Evolutionary conservation across 2,113 vertebrate species (phyloP).

Genomic region (Fregata magnificens): DNA sequence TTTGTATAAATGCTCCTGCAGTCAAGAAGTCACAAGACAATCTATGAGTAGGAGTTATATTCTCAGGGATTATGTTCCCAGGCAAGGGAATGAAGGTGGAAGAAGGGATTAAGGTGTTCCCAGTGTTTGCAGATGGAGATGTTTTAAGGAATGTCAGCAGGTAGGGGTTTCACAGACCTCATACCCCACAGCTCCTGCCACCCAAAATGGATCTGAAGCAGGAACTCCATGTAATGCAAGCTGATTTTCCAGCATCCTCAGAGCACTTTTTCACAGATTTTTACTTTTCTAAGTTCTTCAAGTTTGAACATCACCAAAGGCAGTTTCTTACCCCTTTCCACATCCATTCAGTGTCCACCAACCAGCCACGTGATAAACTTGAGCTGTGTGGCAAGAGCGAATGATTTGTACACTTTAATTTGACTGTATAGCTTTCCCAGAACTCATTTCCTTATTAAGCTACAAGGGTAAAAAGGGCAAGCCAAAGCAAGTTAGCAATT

Average conservation of each 20-base stretch:
- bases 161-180: neutral
- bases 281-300: neutral
- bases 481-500: neutral
- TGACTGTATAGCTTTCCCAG: constrained; percentile 3
- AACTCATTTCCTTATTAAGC: constrained; percentile 7
- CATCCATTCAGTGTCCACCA: neutral
- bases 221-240: neutral
- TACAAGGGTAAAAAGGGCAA: constrained; percentile 8
- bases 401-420: constrained; percentile 42
- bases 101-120: neutral
- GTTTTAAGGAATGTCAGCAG: neutral
- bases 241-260: neutral
- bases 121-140: neutral
- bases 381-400: constrained; percentile 23
- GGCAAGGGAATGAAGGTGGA: neutral
- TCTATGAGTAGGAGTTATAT: neutral
- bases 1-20: neutral
- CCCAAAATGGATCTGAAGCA: neutral
- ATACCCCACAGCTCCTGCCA: neutral
- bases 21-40: neutral
- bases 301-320: neutral
- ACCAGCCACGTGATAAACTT: neutral
- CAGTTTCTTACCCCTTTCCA: neutral
- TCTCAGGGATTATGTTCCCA: neutral
- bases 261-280: neutral